These are phyloP conservation scores for Isotomurus palustris DNA, from an alignment of 2,888 invertebrate species.

Conservation along the genomic window DNA sequence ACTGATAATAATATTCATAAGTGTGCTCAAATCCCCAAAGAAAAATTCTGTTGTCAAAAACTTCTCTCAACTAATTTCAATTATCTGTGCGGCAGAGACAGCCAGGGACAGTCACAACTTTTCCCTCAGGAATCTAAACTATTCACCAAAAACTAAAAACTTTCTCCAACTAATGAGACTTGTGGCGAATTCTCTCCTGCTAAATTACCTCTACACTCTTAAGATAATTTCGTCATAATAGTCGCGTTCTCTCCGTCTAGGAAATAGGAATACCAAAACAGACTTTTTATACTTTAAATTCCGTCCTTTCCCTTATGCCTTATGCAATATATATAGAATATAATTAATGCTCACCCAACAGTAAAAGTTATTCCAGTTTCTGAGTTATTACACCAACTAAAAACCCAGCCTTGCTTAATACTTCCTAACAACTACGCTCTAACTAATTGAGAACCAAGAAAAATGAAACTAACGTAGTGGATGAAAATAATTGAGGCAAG, in stretches of 20 bases:
- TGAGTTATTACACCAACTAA: too few species aligned
- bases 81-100: constrained; percentile 15
- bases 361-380: too few species aligned
- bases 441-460: too few species aligned
- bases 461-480: too few species aligned
- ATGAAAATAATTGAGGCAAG: too few species aligned
- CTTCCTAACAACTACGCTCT: too few species aligned
- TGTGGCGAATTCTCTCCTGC: constrained; percentile 13
- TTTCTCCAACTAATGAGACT: constrained; percentile 18
- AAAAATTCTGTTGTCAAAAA: constrained; percentile 19
- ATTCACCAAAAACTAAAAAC: constrained; percentile 10
- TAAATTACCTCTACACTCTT: constrained; percentile 19
- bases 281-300: background rate
- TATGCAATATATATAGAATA: background rate
- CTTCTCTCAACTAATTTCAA: constrained; percentile 15
- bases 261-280: background rate
- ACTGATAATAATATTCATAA: constrained; percentile 17
- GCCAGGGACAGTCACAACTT: constrained; percentile 9
- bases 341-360: background rate
- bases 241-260: background rate
- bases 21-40: constrained; percentile 15
- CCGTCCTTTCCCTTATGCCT: background rate
- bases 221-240: constrained; percentile 9
- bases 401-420: too few species aligned
- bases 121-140: constrained; percentile 11